A percentile compares a stretch with the other conserved stretches of the same genome.
Evolutionary conservation across 2,888 invertebrate genomes (phyloP).

Genomic region (Odontocolon sp.): DNA sequence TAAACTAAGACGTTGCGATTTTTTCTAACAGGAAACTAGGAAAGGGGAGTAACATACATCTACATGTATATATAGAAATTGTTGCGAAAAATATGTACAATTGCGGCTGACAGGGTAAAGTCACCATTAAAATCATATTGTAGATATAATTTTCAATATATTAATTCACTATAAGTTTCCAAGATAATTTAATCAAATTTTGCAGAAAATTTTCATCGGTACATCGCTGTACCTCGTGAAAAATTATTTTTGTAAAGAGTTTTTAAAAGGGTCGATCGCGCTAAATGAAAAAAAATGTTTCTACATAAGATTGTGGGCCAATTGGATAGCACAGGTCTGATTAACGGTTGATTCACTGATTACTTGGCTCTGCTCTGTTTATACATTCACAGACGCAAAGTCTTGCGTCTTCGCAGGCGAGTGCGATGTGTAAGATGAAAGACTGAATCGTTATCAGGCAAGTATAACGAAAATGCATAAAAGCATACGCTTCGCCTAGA

Average conservation of each 20-base stretch:
- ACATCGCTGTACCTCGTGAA: too few relatives aligned
- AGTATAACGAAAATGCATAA: constrained; percentile 29
- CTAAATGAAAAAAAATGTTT: too few relatives aligned
- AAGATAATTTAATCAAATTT: too few relatives aligned
- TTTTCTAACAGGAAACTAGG: constrained; percentile 58
- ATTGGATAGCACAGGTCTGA: not conserved
- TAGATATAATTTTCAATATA: too few relatives aligned
- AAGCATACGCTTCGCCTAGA: constrained; percentile 10
- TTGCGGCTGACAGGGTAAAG: not conserved
- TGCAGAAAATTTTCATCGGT: too few relatives aligned
- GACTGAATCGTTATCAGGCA: constrained; percentile 54
- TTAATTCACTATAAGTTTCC: too few relatives aligned
- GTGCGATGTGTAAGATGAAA: constrained; percentile 61
- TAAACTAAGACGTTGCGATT: constrained; percentile 58
- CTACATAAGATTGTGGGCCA: too few relatives aligned
- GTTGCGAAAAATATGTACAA: constrained; percentile 17
- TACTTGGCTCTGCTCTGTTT: not conserved
- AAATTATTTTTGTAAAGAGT: too few relatives aligned
- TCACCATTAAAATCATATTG: too few relatives aligned
- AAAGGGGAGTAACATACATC: constrained; percentile 5
- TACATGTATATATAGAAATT: not conserved
- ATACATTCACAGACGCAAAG: constrained; percentile 22
- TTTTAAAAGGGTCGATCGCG: too few relatives aligned
- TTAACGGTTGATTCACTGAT: not conserved
- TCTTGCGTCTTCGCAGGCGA: constrained; percentile 13